Conservation (phyloP, 2,888 invertebrate species). For the Nesidiocoris tenuis region DNA sequence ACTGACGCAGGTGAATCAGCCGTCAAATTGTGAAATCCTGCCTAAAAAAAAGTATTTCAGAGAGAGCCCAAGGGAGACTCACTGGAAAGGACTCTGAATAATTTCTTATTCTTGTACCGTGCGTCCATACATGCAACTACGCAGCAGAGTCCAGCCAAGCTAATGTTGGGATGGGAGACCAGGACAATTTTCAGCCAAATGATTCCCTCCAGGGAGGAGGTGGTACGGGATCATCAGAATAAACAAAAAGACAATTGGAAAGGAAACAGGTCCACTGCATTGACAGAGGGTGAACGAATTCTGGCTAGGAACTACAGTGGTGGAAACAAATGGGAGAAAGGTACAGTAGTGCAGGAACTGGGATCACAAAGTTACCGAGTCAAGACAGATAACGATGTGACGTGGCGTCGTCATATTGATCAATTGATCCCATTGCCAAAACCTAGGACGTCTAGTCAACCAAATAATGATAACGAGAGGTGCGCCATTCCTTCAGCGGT, state of each 20-base stretch:
- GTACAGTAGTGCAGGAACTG: background rate
- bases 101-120: constrained; percentile 1
- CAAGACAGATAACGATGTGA: background rate
- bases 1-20: constrained; percentile 27
- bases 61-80: background rate
- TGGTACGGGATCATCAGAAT: background rate
- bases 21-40: constrained; percentile 16
- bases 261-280: background rate
- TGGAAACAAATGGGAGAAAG: background rate
- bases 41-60: background rate
- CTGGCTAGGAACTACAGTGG: background rate
- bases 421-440: constrained; percentile 4
- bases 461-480: too few species aligned
- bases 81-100: background rate
- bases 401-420: background rate
- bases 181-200: background rate
- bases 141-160: background rate
- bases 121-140: background rate
- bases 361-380: background rate
- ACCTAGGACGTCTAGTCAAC: too few species aligned
- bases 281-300: background rate
- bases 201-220: background rate
- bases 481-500: too few species aligned
- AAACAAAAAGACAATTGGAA: background rate
- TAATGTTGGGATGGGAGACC: background rate